Conservation (phyloP, 1,140 invertebrate genomes). For the Nilaparvata lugens region DNA sequence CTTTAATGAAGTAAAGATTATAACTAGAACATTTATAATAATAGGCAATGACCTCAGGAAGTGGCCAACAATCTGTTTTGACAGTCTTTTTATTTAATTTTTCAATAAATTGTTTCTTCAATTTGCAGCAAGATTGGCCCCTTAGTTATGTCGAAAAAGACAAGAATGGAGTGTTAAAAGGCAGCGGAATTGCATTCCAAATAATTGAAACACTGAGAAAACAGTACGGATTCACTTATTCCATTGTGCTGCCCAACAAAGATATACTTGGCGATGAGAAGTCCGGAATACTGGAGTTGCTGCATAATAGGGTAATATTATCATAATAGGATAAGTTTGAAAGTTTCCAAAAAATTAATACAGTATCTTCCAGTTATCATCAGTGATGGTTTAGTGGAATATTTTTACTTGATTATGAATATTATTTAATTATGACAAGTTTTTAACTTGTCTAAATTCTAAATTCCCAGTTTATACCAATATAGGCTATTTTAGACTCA, state of each 20-base stretch:
- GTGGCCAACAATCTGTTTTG: background rate
- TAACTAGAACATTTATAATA: too few species aligned
- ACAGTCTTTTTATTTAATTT: background rate
- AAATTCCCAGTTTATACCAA: too few species aligned
- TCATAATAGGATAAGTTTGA: too few species aligned
- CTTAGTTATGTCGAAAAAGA: conserved; percentile 42
- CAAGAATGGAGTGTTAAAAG: conserved; percentile 45
- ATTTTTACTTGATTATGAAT: background rate
- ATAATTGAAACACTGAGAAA: conserved; percentile 55
- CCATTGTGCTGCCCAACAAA: conserved; percentile 47
- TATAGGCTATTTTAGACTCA: background rate
- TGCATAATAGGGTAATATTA: conserved; percentile 46
- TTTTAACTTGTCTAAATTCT: too few species aligned
- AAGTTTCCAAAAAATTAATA: too few species aligned
- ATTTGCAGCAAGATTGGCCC: conserved; percentile 44
- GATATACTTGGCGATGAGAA: conserved; percentile 44
- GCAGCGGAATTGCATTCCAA: conserved; percentile 59
- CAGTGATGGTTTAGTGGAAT: too few species aligned
- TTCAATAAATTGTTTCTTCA: background rate
- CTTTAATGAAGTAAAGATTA: too few species aligned
- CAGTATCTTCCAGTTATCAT: background rate
- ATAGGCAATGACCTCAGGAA: too few species aligned
- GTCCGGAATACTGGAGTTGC: conserved; percentile 48
- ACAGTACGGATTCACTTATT: conserved; percentile 63
- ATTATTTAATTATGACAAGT: background rate